Percentiles rank a stretch among this genome's conserved stretches.
Conservation (phyloP, 2,888 invertebrate species). For the Scaptomyza tumidula region DNA sequence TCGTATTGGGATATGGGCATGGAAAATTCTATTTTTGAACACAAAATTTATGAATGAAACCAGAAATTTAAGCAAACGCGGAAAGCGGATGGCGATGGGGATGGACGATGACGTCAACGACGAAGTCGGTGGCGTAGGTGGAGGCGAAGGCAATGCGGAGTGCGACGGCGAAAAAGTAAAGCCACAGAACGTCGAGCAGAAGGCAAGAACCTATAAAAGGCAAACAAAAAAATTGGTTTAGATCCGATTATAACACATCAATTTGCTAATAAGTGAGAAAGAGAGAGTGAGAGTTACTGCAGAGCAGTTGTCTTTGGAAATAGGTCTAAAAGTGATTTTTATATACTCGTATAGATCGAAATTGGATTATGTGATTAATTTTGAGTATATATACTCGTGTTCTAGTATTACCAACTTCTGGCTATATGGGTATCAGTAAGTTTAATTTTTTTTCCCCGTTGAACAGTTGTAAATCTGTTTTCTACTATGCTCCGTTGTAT, state of each 20-base stretch:
- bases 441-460: no score
- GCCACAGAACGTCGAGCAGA: not conserved
- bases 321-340: no score
- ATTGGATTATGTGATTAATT: no score
- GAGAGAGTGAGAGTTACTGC: not conserved
- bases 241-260: constrained; percentile 27
- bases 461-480: no score
- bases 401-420: no score
- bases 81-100: not conserved
- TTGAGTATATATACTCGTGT: no score
- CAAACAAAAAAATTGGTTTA: constrained; percentile 6
- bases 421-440: no score
- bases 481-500: no score
- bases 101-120: not conserved
- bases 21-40: constrained; percentile 56
- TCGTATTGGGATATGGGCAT: constrained; percentile 8
- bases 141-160: not conserved
- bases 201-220: constrained; percentile 1
- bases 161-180: not conserved
- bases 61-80: constrained; percentile 2
- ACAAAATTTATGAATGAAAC: constrained; percentile 68
- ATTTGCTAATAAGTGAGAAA: not conserved
- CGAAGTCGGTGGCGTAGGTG: not conserved
- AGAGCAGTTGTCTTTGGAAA: not conserved
- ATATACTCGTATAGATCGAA: no score